Base-by-base conservation (phyloP, 1,140 invertebrate genomes). In the Pemphigus obesinymphae region DNA sequence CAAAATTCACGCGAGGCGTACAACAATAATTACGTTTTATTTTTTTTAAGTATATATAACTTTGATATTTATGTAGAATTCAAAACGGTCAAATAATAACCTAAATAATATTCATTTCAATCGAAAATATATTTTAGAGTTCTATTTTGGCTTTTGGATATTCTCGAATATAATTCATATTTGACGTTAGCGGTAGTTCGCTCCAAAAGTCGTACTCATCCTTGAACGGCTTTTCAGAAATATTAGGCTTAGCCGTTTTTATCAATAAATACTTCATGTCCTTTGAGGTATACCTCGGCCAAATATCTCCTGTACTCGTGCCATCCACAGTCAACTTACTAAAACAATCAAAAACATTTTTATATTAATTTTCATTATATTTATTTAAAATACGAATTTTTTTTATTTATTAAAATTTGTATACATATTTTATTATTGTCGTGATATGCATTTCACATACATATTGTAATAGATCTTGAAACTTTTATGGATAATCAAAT, bases 121-220 rank as follows among this genome's bases (percentile, higher is more conserved):
- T n/a, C n/a, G n/a, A n/a, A n/a, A n/a, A n/a, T n/a, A n/a, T n/a
- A n/a, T n/a, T n/a, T n/a, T n/a, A n/a, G n/a, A n/a, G n/a, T n/a
- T n/a, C n/a, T n/a, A 70, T 10, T 70, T 70, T 40, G 2, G 13
- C 45, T 45, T 17, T 70, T 5, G 13, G 45, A 43, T 26, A 6
- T 45, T 45, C 15, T 26, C 68, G 37, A 20, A 13, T 43, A 6
- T 31, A 40, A 26, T 29, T 45, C 13, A 45, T 6, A 34, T 10
- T 45, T 45, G 68, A 5, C 6, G 15, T 70, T 40, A 70, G 13
- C 17, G 68, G 68, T 10, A 70, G 23, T 17, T 23, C 37, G 3
- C 68, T 70, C 68, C 68, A 70, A 70, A 70, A 70, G 11, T 70
- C 17, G 15, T 45, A 70, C 37, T 70, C 68, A 3, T 45, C 68